Conservation (phyloP, 1,140 invertebrate species). For the Potamilus streckersoni region DNA sequence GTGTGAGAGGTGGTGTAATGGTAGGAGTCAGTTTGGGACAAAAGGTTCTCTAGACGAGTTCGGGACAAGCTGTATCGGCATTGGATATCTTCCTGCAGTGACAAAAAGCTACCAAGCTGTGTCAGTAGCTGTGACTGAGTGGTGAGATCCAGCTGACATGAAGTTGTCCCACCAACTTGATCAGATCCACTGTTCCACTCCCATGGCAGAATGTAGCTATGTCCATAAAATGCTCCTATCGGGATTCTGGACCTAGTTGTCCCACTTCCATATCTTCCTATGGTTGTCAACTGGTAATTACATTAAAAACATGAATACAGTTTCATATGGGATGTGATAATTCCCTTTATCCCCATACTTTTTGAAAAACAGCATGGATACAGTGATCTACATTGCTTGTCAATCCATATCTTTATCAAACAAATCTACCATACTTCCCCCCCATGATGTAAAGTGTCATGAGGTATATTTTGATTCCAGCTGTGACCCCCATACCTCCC, state of each 20-base stretch:
- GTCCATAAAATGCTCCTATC: constrained; percentile 91
- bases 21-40: constrained; percentile 41
- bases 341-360: too few relatives aligned
- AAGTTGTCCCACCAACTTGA: constrained; percentile 14
- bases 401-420: too few relatives aligned
- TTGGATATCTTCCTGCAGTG: constrained; percentile 82
- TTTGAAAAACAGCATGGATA: too few relatives aligned
- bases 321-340: background rate
- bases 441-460: too few relatives aligned
- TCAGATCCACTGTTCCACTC: constrained; percentile 67
- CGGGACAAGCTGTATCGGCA: constrained; percentile 87
- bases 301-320: constrained; percentile 1
- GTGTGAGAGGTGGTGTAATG: constrained; percentile 56
- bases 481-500: too few relatives aligned
- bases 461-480: too few relatives aligned
- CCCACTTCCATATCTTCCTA: constrained; percentile 90
- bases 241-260: constrained; percentile 90
- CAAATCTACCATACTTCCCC: too few relatives aligned
- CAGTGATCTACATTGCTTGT: too few relatives aligned
- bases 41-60: constrained; percentile 66
- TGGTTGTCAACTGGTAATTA: constrained; percentile 72
- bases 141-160: constrained; percentile 70
- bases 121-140: constrained; percentile 58
- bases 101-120: constrained; percentile 63
- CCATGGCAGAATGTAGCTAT: constrained; percentile 81